Base-by-base conservation (phyloP, 2,797 vertebrate genomes). In the Channa striata region DNA sequence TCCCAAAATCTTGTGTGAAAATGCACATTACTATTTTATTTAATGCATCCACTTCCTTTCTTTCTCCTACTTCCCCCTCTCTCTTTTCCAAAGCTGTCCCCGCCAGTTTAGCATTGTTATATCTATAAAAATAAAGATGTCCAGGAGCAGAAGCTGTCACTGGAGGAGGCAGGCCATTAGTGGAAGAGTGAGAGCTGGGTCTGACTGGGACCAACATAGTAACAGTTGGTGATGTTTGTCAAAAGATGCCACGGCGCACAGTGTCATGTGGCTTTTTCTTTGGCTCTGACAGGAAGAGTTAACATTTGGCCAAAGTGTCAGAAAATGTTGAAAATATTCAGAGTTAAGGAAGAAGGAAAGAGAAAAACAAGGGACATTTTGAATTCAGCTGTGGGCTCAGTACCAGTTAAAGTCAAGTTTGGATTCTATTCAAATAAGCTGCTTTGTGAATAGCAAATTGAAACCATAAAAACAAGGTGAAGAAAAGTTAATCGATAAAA, bases 181-280 rank as follows among this genome's bases (percentile, higher is more conserved):
- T 47, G 49, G 47, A 16, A 16, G 66, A 65, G 72, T 13, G 66
- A 62, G 75, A 3, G 25, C 9, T n/a, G 10, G n/a, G 44, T 56
- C 39, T 34, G 44, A 54, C 36, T 19, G 42, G 42, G 60, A 59
- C 36, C 57, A 43, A 19, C 11, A 43, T 30, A 30, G 48, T 25
- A 65, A 54, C 67, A 65, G 71, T 51, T 17, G 60, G 37, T 21
- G 46, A 37, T 47, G 74, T 52, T 71, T 2, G 43, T 68, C 67
- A 66, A 42, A 77, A 62, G 58, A 52, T 37, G 20, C 25, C 23
- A 5, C 2, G 7, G 39, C 17, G 46, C 16, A 51, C 30, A 30
- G 0, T 14, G 40, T 50, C 11, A 11, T 44, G 30, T 33, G 23
- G 14, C 30, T 37, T 54, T 39, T 3, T 36, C 43, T 11, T 54